Evolutionary conservation across 2,888 invertebrate genomes (phyloP), one percentile per base, ranked within the genome.

Genomic region (Cacoxenus indagator): DNA sequence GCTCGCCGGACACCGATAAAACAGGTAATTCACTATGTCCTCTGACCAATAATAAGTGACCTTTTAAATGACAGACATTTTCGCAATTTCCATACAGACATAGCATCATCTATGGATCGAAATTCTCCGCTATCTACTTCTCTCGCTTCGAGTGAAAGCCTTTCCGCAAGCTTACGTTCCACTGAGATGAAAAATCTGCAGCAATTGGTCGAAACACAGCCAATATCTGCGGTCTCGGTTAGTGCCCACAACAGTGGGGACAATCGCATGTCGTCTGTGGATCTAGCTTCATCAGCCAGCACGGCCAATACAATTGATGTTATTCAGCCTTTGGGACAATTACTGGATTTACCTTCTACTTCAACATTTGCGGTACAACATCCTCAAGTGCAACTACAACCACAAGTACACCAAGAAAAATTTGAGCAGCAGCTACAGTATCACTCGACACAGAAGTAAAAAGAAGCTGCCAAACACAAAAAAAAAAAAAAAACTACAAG

Each of bases 101-200:
- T 90, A 45, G 89, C 90, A 65, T 89, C 89, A 43, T 90, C 89
- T 1, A 87, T 87, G 73, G 88, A 88, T 68, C 90, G 90, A 70
- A 91, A 91, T 67, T 92, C 92, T 11, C 91, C 92, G 22, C 85
- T 92, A 31, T 92, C 92, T 6, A 90, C 90, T 9, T 92, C 92
- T 59, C 84, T 92, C 72, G 91, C 92, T 29, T 92, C 91, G 1
- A 91, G 91, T 68, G 90, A 90, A 62, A 87, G 86, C 46, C 79
- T 88, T 11, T 88, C 88, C 54, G 84, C 84, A 1, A 88, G 88
- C 67, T 73, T 86, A 83, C 88, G 87, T 78, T 89, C 87, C 71
- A 90, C 90, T 46, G 92, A 92, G 84, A 88, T 92, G 54, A 90
- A 91, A 75, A 92, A 92, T 85, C 86, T 92, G 61, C 92, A 92